A percentile compares a stretch with the other conserved stretches of the same genome.
These are phyloP conservation scores for Halcyon senegalensis DNA, from an alignment of 2,113 vertebrate genomes.

Conservation along the genomic window DNA sequence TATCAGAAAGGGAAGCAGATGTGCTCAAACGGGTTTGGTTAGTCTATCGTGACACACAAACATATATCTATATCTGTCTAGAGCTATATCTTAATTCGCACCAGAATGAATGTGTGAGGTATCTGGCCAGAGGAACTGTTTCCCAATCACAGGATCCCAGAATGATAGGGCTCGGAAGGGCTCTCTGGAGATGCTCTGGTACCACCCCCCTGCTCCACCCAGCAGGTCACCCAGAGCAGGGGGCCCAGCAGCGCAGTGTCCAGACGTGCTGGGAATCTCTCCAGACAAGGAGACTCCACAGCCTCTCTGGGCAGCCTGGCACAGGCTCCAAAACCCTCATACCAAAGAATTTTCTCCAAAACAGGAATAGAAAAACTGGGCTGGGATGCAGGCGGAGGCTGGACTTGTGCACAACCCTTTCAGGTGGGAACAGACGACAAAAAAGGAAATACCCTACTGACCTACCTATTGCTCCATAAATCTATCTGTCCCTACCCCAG, in stretches of 20 bases:
- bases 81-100: neutral
- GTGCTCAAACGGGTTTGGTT: neutral
- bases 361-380: neutral
- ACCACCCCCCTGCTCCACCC: too few relatives aligned
- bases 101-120: rapidly evolving
- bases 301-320: too few relatives aligned
- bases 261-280: too few relatives aligned
- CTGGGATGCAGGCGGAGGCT: neutral
- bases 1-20: neutral
- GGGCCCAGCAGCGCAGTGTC: too few relatives aligned
- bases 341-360: neutral
- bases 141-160: too few relatives aligned
- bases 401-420: neutral
- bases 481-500: neutral
- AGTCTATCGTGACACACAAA: neutral
- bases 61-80: rapidly evolving
- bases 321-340: too few relatives aligned
- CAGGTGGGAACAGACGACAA: neutral
- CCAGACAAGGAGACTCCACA: too few relatives aligned
- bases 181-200: too few relatives aligned
- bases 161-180: too few relatives aligned
- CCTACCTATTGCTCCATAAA: neutral
- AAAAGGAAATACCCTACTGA: neutral
- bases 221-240: too few relatives aligned
- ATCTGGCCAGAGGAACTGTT: neutral